These are phyloP conservation scores for Paedocypris micromegethes DNA, from an alignment of 2,797 vertebrate genomes.

Conservation along the genomic window DNA sequence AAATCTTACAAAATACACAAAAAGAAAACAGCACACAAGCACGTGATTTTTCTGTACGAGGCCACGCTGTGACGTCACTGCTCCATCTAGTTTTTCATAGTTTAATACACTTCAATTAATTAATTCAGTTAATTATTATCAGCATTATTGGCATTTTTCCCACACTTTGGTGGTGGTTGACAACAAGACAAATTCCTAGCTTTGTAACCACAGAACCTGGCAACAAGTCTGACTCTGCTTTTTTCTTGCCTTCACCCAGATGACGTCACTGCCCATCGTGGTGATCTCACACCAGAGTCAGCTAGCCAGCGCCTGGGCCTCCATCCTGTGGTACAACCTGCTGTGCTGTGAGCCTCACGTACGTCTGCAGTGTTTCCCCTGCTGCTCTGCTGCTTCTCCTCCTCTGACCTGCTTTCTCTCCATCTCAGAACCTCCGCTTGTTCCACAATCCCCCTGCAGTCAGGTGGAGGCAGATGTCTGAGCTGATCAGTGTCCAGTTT, in stretches of 20 bases:
- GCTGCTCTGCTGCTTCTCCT: neutral
- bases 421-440: slow-evolving; percentile 75
- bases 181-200: too few species aligned
- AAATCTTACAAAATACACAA: too few species aligned
- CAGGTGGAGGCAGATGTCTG: slow-evolving; percentile 78
- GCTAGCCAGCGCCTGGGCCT: slow-evolving; percentile 86
- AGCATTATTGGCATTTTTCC: too few species aligned
- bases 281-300: slow-evolving; percentile 94
- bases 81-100: too few species aligned
- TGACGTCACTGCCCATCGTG: slow-evolving; percentile 85
- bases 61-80: too few species aligned
- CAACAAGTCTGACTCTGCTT: neutral
- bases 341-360: slow-evolving; percentile 73
- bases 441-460: slow-evolving; percentile 78
- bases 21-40: too few species aligned
- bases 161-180: too few species aligned
- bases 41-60: too few species aligned
- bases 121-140: too few species aligned
- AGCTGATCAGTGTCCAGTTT: slow-evolving; percentile 93
- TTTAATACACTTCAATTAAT: too few species aligned
- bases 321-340: slow-evolving; percentile 88
- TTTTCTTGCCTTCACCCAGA: slow-evolving; percentile 60
- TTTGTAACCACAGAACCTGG: too few species aligned
- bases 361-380: slow-evolving; percentile 19
- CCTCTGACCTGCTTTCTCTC: slow-evolving; percentile 1